Percentiles rank a stretch among this genome's conserved stretches.
These are phyloP conservation scores for Camarhynchus parvulus DNA, from an alignment of 2,113 vertebrate species.

Conservation along the genomic window DNA sequence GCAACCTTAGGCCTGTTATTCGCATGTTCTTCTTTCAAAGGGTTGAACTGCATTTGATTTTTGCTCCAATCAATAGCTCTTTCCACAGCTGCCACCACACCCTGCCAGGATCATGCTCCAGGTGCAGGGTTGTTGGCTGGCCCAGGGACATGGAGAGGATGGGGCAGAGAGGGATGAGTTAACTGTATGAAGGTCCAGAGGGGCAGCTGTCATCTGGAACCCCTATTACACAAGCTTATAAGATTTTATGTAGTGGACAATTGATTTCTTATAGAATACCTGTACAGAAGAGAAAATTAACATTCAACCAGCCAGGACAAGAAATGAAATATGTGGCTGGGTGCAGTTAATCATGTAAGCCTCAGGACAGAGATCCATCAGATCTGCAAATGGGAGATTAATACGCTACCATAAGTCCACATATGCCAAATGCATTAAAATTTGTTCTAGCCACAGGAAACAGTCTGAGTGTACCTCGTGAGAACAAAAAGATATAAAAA, in stretches of 20 bases:
- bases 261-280: constrained; percentile 45
- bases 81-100: neutral
- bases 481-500: neutral
- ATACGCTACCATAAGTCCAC: neutral
- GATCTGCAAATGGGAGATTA: constrained; percentile 37
- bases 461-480: neutral
- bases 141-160: neutral
- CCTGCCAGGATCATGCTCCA: neutral
- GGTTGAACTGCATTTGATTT: neutral
- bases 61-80: neutral
- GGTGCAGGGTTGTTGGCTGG: neutral
- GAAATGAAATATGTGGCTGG: constrained; percentile 32
- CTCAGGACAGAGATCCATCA: constrained; percentile 31
- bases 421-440: neutral
- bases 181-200: neutral
- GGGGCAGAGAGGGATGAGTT: neutral
- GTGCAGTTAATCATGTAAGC: constrained; percentile 40
- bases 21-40: neutral
- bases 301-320: constrained; percentile 40
- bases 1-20: neutral
- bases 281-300: constrained; percentile 34
- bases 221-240: neutral
- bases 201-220: neutral
- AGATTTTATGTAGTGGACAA: neutral
- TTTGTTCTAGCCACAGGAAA: neutral